These are phyloP conservation scores for Pristis pectinata DNA, from an alignment of 2,797 vertebrate genomes.

Conservation along the genomic window DNA sequence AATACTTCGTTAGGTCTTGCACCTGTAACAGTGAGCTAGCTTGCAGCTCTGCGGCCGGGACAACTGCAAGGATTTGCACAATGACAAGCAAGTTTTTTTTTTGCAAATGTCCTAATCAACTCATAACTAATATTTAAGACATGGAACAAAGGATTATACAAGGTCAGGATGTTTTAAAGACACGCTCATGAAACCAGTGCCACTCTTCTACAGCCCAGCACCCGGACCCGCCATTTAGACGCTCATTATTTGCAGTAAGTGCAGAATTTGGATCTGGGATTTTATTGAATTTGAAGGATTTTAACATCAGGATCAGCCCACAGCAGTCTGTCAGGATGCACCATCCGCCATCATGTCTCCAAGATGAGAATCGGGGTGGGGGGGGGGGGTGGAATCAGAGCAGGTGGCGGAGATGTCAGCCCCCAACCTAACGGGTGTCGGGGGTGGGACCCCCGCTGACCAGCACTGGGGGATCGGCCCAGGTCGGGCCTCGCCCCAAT, in stretches of 20 bases:
- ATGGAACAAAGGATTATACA: background rate
- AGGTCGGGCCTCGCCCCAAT: background rate
- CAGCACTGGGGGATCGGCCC: no score
- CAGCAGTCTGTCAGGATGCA: no score
- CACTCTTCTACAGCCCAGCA: background rate
- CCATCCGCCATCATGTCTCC: slow-evolving; percentile 24
- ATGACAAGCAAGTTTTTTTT: background rate
- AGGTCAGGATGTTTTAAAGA: background rate
- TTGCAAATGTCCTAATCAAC: background rate
- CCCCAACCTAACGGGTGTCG: no score
- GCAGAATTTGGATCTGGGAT: background rate
- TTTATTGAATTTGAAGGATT: background rate
- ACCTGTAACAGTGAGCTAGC: background rate
- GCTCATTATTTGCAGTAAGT: background rate
- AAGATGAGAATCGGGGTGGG: background rate
- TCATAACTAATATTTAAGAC: background rate
- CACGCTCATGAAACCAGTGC: background rate
- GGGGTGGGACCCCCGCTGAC: no score
- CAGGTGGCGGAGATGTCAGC: background rate
- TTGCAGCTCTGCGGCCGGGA: background rate
- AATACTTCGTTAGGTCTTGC: background rate
- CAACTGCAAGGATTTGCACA: background rate
- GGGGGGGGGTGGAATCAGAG: background rate
- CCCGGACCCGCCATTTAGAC: background rate
- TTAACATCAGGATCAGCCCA: background rate